Conservation (phyloP, 2,113 vertebrate species). For the Phyllostomus hastatus region DNA sequence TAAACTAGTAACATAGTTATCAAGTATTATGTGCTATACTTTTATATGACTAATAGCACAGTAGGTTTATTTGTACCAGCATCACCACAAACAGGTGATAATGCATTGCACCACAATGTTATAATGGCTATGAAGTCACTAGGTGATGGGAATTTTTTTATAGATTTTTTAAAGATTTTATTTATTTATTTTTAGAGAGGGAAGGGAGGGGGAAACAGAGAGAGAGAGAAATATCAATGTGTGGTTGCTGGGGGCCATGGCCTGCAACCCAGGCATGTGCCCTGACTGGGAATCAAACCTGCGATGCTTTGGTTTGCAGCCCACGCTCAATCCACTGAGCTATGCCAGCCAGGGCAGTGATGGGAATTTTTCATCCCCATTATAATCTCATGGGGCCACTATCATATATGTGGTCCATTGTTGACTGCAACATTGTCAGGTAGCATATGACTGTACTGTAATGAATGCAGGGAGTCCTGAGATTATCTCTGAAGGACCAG, state of each 20-base stretch:
- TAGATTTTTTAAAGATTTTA: no score
- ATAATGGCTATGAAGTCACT: background rate
- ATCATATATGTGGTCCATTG: no score
- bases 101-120: no score
- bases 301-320: no score
- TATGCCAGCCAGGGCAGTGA: background rate
- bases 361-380: background rate
- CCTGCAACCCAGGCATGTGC: no score
- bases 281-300: no score
- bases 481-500: background rate
- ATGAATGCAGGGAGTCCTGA: background rate
- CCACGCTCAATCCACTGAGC: no score
- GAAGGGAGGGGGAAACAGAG: no score
- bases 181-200: no score
- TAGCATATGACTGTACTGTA: background rate
- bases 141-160: background rate
- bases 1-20: background rate
- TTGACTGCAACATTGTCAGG: background rate
- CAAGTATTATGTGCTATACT: background rate
- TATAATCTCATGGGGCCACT: background rate
- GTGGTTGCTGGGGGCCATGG: no score
- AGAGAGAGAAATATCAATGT: no score
- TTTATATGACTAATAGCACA: background rate
- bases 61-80: background rate
- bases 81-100: background rate